Base-by-base conservation (phyloP, 2,113 vertebrate species). In the Stictonetta naevosa region DNA sequence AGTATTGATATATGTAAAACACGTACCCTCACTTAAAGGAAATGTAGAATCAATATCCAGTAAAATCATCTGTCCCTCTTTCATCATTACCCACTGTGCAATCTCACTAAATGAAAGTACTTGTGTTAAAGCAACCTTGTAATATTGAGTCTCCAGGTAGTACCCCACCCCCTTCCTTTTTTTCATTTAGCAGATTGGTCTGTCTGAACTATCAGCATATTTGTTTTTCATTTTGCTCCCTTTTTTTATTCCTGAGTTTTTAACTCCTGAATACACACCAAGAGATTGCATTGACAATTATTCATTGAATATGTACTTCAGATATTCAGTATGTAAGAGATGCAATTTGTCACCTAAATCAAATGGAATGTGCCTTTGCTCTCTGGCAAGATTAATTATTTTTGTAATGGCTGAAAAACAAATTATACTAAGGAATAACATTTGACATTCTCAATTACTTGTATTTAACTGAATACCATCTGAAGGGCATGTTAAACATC, bases 241-340 rank as follows among this genome's bases (percentile, higher is more conserved):
- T 16, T 85, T 78, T 74, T 80, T 76, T 44, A 64, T 90, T 83
- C 60, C 64, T 77, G 8, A 88, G 76, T 88, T 88, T 96, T 80
- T 69, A 86, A 74, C 86, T 84, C 18, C 52, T 71, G 73, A 77
- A 53, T 77, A 81, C 56, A 83, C 48, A 81, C 26, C 38, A 11
- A 66, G 25, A 36, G 86, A n/a, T 14, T 77, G 33, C 17, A 11
- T 59, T 81, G 55, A 19, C 18, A 63, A 31, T 76, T 72, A 66
- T 53, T 91, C 13, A 58, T 81, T 86, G 69, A 77, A 74, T 60
- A 73, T 21, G 8, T 74, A 17, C 46, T 59, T 77, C 26, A 66
- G 48, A 69, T 14, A 34, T 34, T 58, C 19, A 77, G 13, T 52
- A 33, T 48, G 44, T 22, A 69, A 79, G 18, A 52, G 62, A 33